Conservation (phyloP, 2,888 invertebrate genomes). For the Tiphia femorata region DNA sequence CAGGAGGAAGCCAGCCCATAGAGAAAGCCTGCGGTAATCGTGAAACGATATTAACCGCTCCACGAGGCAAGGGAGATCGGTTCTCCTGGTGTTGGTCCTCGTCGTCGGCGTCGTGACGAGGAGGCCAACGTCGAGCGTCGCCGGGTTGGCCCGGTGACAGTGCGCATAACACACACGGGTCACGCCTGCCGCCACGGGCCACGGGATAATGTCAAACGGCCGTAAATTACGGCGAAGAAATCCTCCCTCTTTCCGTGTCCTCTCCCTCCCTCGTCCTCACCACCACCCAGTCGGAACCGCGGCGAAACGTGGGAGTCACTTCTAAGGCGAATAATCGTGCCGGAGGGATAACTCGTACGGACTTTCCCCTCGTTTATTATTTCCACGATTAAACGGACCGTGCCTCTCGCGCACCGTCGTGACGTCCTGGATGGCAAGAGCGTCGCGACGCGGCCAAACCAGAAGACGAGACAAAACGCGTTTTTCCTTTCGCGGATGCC, state of each 20-base stretch:
- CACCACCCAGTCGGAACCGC: constrained; percentile 28
- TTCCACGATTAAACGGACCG: constrained; percentile 52
- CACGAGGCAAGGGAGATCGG: too few species aligned
- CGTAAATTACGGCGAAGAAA: constrained; percentile 56
- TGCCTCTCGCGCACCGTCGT: too few species aligned
- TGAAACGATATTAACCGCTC: constrained; percentile 5
- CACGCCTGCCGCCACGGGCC: constrained; percentile 55
- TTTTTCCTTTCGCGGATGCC: too few species aligned
- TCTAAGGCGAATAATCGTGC: constrained; percentile 37
- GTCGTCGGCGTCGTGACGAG: neutral
- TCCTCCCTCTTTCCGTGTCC: too few species aligned
- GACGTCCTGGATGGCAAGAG: too few species aligned
- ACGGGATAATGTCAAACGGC: constrained; percentile 61
- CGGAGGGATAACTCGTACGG: constrained; percentile 37
- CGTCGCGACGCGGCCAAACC: too few species aligned
- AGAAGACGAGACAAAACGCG: too few species aligned
- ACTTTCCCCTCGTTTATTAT: constrained; percentile 58
- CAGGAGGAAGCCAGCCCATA: too few species aligned
- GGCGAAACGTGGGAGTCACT: constrained; percentile 59
- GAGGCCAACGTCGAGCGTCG: constrained; percentile 1
- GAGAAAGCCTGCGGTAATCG: neutral
- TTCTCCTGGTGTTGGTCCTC: neutral
- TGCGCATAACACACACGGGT: constrained; percentile 42
- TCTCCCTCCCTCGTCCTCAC: neutral
- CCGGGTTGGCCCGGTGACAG: constrained; percentile 36